phyloP scores from a whole-genome alignment of 1,140 invertebrate species.

The Meloidogyne exigua region DNA sequence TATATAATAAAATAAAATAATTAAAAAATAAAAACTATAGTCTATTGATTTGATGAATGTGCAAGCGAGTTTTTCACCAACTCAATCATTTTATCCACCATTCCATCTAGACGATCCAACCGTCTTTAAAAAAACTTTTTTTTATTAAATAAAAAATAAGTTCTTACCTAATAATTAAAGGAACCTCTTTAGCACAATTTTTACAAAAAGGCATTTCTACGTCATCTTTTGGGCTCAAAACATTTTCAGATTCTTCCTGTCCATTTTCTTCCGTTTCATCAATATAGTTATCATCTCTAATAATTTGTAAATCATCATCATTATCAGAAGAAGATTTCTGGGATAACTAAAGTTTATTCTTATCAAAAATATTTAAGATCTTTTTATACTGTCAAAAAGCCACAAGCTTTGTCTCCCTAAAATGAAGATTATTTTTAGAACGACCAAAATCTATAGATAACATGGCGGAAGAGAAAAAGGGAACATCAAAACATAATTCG shows the following conservation, averaged over 20 bases:
- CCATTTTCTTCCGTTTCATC: neutral
- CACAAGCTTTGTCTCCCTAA: too few species aligned
- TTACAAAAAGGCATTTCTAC: slow-evolving; percentile 22
- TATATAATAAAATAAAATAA: neutral
- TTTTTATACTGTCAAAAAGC: too few species aligned
- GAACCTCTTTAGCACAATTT: slow-evolving; percentile 26
- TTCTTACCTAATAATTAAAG: slow-evolving; percentile 16
- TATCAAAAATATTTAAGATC: too few species aligned
- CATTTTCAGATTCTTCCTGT: neutral
- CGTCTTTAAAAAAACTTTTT: slow-evolving; percentile 11
- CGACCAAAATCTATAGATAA: too few species aligned
- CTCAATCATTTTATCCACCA: slow-evolving; percentile 14
- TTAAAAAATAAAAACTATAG: neutral
- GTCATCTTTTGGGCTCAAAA: neutral
- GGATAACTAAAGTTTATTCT: too few species aligned
- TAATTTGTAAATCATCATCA: neutral
- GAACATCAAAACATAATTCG: too few species aligned
- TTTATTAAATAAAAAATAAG: neutral
- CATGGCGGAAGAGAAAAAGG: too few species aligned
- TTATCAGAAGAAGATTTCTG: neutral
- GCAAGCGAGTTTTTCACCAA: neutral
- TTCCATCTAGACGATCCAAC: slow-evolving; percentile 20
- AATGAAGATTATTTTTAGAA: too few species aligned
- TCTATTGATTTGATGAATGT: neutral
- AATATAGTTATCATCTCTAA: neutral